A percentile compares a stretch with the other conserved stretches of the same genome.
Conservation (phyloP, 2,888 invertebrate genomes). For the Acanthosoma haemorrhoidale region DNA sequence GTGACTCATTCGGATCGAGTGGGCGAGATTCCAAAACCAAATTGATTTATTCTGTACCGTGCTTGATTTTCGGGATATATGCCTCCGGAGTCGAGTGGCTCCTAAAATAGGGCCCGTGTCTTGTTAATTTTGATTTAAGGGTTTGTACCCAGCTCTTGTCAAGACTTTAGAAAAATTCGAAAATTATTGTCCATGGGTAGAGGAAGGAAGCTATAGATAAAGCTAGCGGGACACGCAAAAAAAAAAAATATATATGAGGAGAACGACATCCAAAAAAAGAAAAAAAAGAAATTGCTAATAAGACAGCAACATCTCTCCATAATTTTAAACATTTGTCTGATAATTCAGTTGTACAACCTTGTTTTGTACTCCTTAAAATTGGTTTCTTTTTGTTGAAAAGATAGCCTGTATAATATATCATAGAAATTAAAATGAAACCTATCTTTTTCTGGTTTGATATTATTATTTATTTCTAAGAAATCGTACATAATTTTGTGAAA, state of each 20-base stretch:
- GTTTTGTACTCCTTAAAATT: background rate
- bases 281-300: background rate
- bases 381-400: no score
- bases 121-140: slow-evolving; percentile 23
- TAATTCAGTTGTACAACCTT: background rate
- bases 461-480: no score
- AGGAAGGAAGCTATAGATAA: slow-evolving; percentile 18
- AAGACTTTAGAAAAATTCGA: background rate
- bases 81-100: background rate
- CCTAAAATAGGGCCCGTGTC: background rate
- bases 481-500: no score
- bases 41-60: slow-evolving; percentile 13
- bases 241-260: no score
- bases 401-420: no score
- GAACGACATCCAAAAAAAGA: no score
- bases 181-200: background rate
- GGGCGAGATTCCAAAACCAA: slow-evolving; percentile 17
- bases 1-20: background rate
- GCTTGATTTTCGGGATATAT: slow-evolving; percentile 16
- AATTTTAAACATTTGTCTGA: background rate
- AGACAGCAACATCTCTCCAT: background rate
- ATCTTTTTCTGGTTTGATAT: no score
- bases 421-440: no score
- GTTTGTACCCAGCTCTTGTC: background rate
- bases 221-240: no score